A percentile compares a stretch with the other conserved stretches of the same genome.
Evolutionary conservation across 2,797 vertebrate genomes (phyloP).

Genomic region (Natrix natrix): DNA sequence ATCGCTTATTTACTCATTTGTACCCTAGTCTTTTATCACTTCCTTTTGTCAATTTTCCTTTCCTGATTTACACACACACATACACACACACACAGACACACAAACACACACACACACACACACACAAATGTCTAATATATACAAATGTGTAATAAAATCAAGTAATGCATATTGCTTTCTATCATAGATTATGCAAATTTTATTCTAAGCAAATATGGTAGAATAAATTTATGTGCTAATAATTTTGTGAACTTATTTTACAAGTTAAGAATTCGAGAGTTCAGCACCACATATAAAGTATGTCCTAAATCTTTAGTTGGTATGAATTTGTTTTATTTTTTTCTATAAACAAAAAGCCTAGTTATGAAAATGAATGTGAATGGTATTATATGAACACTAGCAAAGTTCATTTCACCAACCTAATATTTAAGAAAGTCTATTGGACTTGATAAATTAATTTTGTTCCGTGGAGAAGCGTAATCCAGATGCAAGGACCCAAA

Average conservation of each 20-base stretch:
- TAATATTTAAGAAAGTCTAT: accelerated
- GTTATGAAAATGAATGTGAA: background rate
- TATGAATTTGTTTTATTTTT: background rate
- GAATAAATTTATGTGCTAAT: background rate
- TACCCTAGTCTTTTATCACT: background rate
- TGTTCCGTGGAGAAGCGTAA: background rate
- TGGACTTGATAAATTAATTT: background rate
- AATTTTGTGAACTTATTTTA: background rate
- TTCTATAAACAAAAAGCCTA: background rate
- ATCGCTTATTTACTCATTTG: background rate
- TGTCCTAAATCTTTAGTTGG: background rate
- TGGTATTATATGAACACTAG: background rate
- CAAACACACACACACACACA: background rate
- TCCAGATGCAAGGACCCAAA: background rate
- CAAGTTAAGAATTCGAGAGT: background rate
- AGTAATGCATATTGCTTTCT: background rate
- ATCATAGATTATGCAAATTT: background rate
- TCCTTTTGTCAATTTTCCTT: background rate
- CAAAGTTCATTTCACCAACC: background rate
- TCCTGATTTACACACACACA: background rate
- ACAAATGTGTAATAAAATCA: background rate
- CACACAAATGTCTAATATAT: background rate
- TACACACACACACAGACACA: background rate
- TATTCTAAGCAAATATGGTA: background rate
- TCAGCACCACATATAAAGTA: background rate